Conservation (phyloP, 2,113 vertebrate genomes). For the Spea multiplicata region DNA sequence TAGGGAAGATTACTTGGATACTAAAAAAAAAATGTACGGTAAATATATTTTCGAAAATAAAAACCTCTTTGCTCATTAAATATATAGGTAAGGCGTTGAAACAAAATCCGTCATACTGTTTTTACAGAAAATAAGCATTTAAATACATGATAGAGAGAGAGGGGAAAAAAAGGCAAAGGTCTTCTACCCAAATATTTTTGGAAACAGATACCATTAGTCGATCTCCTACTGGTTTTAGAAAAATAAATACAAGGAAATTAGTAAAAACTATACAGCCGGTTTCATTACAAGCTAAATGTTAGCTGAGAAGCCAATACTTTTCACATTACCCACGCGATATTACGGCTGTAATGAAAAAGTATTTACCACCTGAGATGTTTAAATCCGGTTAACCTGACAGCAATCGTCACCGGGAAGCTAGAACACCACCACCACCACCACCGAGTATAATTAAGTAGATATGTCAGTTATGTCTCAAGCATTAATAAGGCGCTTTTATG, state of each 20-base stretch:
- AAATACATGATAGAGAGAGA: neutral
- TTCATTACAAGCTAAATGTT: neutral
- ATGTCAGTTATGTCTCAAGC: no score
- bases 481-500: no score
- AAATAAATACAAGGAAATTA: neutral
- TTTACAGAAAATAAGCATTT: neutral
- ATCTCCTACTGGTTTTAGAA: no score
- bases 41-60: neutral
- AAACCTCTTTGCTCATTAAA: neutral
- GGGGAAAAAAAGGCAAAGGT: neutral
- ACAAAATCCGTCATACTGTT: neutral
- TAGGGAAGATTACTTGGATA: neutral
- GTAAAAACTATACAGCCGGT: neutral
- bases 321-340: neutral
- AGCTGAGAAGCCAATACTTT: neutral
- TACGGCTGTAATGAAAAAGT: neutral
- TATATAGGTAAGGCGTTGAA: neutral
- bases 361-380: constrained; percentile 29
- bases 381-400: neutral
- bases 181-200: neutral
- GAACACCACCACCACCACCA: constrained; percentile 6
- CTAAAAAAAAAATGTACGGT: neutral
- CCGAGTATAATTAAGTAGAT: neutral
- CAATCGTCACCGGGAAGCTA: constrained; percentile 2
- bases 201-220: no score